Conservation (phyloP, 2,113 vertebrate species). For the Proterorhinus semilunaris region DNA sequence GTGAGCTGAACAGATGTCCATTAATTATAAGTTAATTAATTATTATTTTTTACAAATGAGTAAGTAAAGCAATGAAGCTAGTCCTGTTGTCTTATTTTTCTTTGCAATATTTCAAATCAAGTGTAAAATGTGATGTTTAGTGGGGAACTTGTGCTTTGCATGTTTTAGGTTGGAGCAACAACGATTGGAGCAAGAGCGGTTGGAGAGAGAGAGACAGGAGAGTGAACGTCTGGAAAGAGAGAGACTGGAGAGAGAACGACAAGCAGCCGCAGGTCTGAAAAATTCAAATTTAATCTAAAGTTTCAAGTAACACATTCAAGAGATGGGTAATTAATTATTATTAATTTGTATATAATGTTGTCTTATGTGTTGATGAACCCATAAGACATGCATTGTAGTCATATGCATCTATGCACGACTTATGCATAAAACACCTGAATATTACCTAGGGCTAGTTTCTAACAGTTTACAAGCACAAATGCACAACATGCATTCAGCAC, state of each 20-base stretch:
- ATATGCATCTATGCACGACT: too few species aligned
- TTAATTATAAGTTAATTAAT: too few species aligned
- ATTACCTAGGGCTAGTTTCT: too few species aligned
- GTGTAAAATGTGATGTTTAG: not conserved
- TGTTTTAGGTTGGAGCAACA: slow-evolving; percentile 73
- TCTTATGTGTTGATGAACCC: not conserved
- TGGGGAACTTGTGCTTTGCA: slow-evolving; percentile 19
- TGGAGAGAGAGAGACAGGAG: slow-evolving; percentile 68
- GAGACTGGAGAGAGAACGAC: slow-evolving; percentile 70
- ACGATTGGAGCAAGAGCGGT: slow-evolving; percentile 70
- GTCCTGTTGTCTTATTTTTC: not conserved
- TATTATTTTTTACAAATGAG: too few species aligned
- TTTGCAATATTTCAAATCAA: not conserved
- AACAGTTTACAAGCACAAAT: too few species aligned
- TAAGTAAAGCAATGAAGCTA: too few species aligned
- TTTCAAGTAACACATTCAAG: not conserved
- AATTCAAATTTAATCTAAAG: slow-evolving; percentile 18
- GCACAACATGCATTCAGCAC: too few species aligned
- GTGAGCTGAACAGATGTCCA: slow-evolving; percentile 31
- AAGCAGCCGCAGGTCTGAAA: slow-evolving; percentile 73
- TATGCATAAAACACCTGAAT: too few species aligned
- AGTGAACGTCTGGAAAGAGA: slow-evolving; percentile 65
- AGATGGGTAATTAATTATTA: too few species aligned
- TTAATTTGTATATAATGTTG: not conserved
- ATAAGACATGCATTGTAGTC: too few species aligned